A percentile compares a stretch with the other conserved stretches of the same genome.
phyloP scores from a whole-genome alignment of 2,797 vertebrate species.

The Yasuhikotakia modesta region DNA sequence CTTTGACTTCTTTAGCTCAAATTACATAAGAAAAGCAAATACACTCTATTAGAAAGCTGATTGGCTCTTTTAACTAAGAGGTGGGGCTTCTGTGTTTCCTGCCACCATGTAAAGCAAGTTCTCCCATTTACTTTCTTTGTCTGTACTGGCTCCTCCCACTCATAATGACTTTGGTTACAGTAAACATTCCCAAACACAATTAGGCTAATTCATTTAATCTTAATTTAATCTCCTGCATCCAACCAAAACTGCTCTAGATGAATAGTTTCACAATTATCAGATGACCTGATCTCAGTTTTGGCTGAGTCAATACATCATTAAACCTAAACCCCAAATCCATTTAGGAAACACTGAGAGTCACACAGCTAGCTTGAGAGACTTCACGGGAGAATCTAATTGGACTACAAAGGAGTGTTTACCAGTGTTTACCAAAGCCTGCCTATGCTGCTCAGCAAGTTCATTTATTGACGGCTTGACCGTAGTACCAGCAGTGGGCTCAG shows the following conservation, averaged over 20 bases:
- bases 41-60: not conserved
- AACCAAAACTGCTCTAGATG: not conserved
- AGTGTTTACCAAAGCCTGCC: slow-evolving; percentile 32
- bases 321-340: not conserved
- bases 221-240: not conserved
- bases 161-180: not conserved
- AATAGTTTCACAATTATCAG: slow-evolving; percentile 11
- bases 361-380: not conserved
- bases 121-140: too few relatives aligned
- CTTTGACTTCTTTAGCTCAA: not conserved
- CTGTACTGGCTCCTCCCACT: not conserved
- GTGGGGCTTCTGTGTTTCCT: not conserved
- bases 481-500: slow-evolving; percentile 1
- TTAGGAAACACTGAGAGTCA: not conserved
- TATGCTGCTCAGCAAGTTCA: slow-evolving; percentile 18
- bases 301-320: slow-evolving; percentile 13
- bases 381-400: not conserved
- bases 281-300: not conserved
- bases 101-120: too few relatives aligned
- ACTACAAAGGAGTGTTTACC: not conserved
- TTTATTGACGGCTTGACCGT: slow-evolving; percentile 31
- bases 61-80: not conserved
- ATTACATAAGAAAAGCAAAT: not conserved
- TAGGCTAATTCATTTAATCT: not conserved
- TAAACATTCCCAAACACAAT: not conserved